Evolutionary conservation across 2,888 invertebrate species (phyloP), one percentile per base, ranked within the genome.

Genomic region (Xestobium rufovillosum): DNA sequence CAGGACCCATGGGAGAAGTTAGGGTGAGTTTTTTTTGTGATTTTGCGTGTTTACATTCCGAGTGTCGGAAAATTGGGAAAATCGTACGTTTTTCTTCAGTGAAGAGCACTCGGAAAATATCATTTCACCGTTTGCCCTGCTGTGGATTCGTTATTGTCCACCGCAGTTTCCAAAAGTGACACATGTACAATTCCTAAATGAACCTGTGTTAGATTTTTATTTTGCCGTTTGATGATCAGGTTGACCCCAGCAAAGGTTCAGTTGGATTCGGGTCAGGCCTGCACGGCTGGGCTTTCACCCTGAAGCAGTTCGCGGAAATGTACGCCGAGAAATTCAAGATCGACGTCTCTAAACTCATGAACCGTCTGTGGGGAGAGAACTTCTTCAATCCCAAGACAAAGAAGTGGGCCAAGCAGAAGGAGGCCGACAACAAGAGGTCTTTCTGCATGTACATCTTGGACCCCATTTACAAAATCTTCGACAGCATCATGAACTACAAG

Each of bases 231-330:
- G n/a, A n/a, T n/a, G 6, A 19, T 19, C 23, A 80, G 79, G 80
- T 88, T 53, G 95, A 96, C 69, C 97, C 98, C 52, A 88, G 91
- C 70, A 90, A 88, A 72, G 98, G 98, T 54, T 97, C 95, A 44
- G 98, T 99, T 45, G 98, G 98, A 61, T 99, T 99, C 67, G 98
- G 98, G 44, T 96, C 97, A 14, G 98, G 98, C 58, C 87, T 99
- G 45, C 98, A 99, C 68, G 97, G 98, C 48, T 99, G 98, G 98
- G 98, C 97, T 33, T 99, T 98, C 70, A 98, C 98, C 46, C 78
- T 99, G 50, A 99, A 98, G 73, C 97, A 99, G 74, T 98, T 99
- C 73, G 75, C 97, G 31, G 96, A 97, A 70, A 92, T 98, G 87
- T 99, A 99, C 65, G 86, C 95, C 17, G 89, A 89, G 64, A 98